phyloP scores from a whole-genome alignment of 2,888 invertebrate species.

The Polydrusus cervinus region DNA sequence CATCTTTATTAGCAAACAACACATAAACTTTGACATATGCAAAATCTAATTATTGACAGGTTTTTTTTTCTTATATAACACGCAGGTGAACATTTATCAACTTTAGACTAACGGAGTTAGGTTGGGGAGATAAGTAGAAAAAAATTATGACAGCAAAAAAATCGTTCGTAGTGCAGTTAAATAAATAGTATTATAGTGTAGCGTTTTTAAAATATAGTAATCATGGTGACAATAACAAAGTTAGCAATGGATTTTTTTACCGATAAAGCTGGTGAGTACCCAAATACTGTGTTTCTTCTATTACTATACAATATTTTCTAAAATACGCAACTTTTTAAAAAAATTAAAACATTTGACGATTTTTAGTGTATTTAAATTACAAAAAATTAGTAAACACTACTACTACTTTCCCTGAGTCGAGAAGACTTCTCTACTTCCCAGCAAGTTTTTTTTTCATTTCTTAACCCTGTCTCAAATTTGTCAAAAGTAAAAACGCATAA shows the following conservation, averaged over 20 bases:
- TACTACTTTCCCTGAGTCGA: no score
- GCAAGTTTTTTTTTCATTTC: no score
- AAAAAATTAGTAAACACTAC: no score
- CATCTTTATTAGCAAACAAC: slow-evolving; percentile 18
- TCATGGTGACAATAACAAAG: not conserved
- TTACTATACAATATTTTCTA: not conserved
- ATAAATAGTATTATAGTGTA: not conserved
- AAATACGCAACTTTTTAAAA: no score
- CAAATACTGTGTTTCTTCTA: no score
- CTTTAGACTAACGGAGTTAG: not conserved
- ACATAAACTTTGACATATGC: not conserved
- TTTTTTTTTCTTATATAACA: not conserved
- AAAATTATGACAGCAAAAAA: not conserved
- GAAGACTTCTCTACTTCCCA: no score
- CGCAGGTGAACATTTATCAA: not conserved
- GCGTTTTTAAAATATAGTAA: not conserved
- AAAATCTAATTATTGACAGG: not conserved
- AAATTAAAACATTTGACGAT: no score
- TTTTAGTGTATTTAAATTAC: no score
- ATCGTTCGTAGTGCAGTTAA: not conserved
- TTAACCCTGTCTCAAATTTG: no score
- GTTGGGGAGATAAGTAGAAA: not conserved
- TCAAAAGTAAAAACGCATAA: no score
- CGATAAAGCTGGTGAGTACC: slow-evolving; percentile 2
- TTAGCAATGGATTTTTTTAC: not conserved